These are phyloP conservation scores for Dioctria linearis DNA, from an alignment of 2,888 invertebrate species.

Conservation along the genomic window DNA sequence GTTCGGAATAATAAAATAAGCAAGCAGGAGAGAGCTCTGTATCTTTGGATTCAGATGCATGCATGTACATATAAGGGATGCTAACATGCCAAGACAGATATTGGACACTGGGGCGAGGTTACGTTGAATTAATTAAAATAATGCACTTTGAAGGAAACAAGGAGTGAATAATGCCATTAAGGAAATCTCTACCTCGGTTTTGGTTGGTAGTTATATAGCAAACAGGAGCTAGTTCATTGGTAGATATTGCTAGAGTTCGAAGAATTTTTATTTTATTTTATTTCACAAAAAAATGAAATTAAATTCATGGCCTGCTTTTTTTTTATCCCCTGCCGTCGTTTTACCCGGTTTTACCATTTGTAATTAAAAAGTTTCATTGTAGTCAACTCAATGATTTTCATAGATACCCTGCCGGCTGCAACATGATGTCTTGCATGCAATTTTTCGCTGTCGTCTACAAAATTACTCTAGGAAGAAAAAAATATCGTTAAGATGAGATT, in stretches of 20 bases:
- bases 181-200: not conserved
- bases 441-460: not conserved
- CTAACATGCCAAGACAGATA: constrained; percentile 4
- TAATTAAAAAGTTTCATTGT: constrained; percentile 36
- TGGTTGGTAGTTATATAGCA: too few species aligned
- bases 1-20: constrained; percentile 47
- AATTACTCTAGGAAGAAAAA: not conserved
- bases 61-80: not conserved
- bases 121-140: constrained; percentile 34
- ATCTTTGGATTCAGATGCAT: not conserved
- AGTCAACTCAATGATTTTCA: not conserved
- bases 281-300: not conserved
- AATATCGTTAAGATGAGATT: not conserved
- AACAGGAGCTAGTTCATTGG: too few species aligned
- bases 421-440: not conserved
- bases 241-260: too few species aligned
- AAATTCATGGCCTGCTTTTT: too few species aligned
- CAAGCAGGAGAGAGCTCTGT: not conserved
- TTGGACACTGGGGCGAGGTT: not conserved
- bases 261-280: not conserved
- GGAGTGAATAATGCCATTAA: not conserved
- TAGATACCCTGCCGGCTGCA: not conserved
- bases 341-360: not conserved
- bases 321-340: too few species aligned
- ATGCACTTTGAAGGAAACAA: constrained; percentile 10